Conservation (phyloP, 2,888 invertebrate genomes). For the Dimorphilus gyrociliatus region DNA sequence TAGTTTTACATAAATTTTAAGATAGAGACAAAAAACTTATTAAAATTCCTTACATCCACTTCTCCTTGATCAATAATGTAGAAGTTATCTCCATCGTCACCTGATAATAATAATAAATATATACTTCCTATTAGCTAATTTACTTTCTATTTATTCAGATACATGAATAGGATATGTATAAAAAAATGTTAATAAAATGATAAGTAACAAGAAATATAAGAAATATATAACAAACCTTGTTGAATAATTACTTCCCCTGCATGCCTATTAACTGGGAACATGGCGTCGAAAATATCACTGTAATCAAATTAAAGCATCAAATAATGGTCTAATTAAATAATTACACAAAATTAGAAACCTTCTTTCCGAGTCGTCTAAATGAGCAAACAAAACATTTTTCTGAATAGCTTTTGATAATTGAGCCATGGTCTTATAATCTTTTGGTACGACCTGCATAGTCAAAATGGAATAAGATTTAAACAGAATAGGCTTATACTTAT, state of each 20-base stretch:
- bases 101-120: conserved; percentile 18
- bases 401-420: conserved; percentile 91
- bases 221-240: too few species aligned
- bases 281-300: conserved; percentile 92
- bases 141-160: too few species aligned
- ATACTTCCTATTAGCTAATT: too few species aligned
- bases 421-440: conserved; percentile 98
- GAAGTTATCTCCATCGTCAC: conserved; percentile 97
- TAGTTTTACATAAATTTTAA: background rate
- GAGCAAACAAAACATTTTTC: conserved; percentile 92
- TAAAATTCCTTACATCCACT: conserved; percentile 61
- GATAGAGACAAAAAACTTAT: background rate
- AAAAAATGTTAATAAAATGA: too few species aligned
- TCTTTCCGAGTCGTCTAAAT: conserved; percentile 85
- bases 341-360: too few species aligned
- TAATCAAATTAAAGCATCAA: conserved; percentile 12
- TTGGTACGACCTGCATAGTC: conserved; percentile 90
- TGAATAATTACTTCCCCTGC: conserved; percentile 89
- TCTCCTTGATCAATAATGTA: conserved; percentile 96
- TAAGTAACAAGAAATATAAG: too few species aligned
- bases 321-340: background rate
- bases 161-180: too few species aligned
- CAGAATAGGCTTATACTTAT: too few species aligned
- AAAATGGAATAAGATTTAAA: too few species aligned
- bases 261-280: conserved; percentile 90